These are phyloP conservation scores for Volucella inanis DNA, from an alignment of 2,888 invertebrate species.

Conservation along the genomic window DNA sequence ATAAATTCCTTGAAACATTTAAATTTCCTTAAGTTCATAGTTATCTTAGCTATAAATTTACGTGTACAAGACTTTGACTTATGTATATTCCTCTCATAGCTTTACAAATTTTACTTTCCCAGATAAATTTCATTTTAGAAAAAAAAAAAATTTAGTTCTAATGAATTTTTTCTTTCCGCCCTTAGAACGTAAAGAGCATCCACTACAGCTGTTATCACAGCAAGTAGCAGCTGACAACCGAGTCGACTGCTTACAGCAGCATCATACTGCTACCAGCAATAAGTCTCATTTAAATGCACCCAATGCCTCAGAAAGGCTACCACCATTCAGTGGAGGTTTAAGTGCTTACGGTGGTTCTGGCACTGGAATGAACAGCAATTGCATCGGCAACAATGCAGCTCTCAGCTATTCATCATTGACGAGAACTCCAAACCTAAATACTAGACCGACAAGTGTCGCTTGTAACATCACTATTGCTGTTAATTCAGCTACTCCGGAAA, in stretches of 20 bases:
- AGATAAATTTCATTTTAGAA: constrained; percentile 35
- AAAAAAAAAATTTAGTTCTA: constrained; percentile 26
- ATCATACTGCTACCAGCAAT: constrained; percentile 68
- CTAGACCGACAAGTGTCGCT: constrained; percentile 61
- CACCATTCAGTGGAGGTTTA: constrained; percentile 63
- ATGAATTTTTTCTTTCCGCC: constrained; percentile 40
- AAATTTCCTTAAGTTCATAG: too few species aligned
- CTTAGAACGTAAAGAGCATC: constrained; percentile 80
- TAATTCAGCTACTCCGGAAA: constrained; percentile 74
- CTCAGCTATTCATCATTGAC: constrained; percentile 58
- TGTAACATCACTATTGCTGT: constrained; percentile 75
- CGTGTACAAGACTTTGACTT: neutral
- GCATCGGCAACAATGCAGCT: constrained; percentile 13
- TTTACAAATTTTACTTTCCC: neutral
- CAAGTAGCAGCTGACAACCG: constrained; percentile 78
- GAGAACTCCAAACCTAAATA: constrained; percentile 62
- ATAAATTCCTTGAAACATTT: too few species aligned
- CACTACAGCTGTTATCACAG: constrained; percentile 78
- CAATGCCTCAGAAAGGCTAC: constrained; percentile 77
- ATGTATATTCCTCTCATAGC: too few species aligned
- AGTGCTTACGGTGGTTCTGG: constrained; percentile 24
- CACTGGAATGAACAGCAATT: neutral
- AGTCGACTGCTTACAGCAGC: constrained; percentile 65
- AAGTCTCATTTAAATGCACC: constrained; percentile 78
- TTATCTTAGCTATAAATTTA: neutral